phyloP scores from a whole-genome alignment of 2,113 vertebrate species.

The Peromyscus maniculatus region DNA sequence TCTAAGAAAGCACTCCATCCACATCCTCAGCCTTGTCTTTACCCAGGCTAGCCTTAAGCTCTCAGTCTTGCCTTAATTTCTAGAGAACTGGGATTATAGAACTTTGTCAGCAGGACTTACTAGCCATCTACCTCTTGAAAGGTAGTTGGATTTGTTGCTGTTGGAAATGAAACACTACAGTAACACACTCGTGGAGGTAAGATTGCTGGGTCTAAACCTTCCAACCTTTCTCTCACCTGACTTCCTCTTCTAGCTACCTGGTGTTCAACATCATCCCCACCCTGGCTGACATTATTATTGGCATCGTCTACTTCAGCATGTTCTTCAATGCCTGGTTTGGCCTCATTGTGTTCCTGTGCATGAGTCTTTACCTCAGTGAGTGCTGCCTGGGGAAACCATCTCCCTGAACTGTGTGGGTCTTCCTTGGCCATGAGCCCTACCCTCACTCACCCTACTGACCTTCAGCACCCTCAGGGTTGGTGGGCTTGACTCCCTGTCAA shows the following conservation, averaged over 20 bases:
- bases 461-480: not conserved
- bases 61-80: not conserved
- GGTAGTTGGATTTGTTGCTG: not conserved
- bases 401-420: not conserved
- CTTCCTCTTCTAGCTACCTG: slow-evolving; percentile 91
- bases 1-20: not conserved
- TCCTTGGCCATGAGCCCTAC: not conserved
- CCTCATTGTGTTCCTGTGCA: slow-evolving; percentile 97
- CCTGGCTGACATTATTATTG: slow-evolving; percentile 94
- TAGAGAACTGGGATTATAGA: not conserved
- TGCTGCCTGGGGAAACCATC: not conserved
- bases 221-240: not conserved
- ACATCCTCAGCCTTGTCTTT: not conserved
- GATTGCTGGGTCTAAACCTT: not conserved
- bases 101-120: not conserved
- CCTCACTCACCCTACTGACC: not conserved
- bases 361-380: slow-evolving; percentile 97
- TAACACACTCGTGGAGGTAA: not conserved
- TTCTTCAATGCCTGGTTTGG: slow-evolving; percentile 98
- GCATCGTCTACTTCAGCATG: slow-evolving; percentile 95
- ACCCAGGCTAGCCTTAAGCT: not conserved
- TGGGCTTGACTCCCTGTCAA: not conserved
- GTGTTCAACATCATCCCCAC: slow-evolving; percentile 97
- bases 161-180: not conserved
- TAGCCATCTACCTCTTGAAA: not conserved